Conservation (phyloP, 2,113 vertebrate genomes). For the Micronycteris hirsuta region DNA sequence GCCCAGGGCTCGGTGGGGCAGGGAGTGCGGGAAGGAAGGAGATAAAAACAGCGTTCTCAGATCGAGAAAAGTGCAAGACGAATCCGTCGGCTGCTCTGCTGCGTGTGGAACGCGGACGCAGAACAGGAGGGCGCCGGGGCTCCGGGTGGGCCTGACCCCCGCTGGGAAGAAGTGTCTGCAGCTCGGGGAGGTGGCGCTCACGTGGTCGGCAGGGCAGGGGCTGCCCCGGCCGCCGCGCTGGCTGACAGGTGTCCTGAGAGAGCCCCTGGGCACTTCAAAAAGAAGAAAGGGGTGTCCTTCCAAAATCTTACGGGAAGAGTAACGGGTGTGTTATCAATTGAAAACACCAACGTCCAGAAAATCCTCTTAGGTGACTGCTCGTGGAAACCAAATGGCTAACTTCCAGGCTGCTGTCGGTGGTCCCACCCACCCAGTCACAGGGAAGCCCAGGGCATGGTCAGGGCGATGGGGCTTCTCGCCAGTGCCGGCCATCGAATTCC, state of each 20-base stretch:
- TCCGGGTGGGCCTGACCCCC: neutral
- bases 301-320: neutral
- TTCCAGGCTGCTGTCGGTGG: neutral
- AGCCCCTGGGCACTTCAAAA: neutral
- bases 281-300: neutral
- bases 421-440: neutral
- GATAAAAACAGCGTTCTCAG: neutral
- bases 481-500: too few species aligned
- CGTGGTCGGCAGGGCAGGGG: too few species aligned
- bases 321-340: neutral
- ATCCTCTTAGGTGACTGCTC: neutral
- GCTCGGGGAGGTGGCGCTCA: neutral
- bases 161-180: neutral
- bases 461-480: too few species aligned
- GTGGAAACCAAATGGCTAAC: neutral
- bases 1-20: neutral
- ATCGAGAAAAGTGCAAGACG: neutral
- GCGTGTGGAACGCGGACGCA: rapidly evolving
- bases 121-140: neutral
- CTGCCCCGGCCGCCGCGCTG: conserved; percentile 41
- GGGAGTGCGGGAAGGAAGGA: neutral
- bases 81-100: neutral
- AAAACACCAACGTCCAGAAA: neutral
- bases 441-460: neutral
- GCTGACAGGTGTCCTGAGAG: too few species aligned